Base-by-base conservation (phyloP, 2,113 vertebrate species). In the Galemys pyrenaicus region DNA sequence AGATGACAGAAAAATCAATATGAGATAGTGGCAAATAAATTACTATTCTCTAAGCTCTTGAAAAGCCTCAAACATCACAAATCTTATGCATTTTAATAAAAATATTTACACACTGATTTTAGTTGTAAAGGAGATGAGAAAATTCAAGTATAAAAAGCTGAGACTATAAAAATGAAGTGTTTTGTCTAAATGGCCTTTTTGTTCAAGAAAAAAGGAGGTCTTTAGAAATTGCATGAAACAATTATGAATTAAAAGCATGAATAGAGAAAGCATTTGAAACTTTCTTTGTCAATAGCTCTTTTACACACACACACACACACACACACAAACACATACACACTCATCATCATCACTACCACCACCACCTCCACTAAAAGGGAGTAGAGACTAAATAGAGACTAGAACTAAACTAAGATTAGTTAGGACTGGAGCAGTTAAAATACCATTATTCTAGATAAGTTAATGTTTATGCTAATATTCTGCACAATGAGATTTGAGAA, bases 1-100 rank as follows among this genome's bases (percentile, higher is more conserved):
- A 0, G 0, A 86, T 58, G 84, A 96, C 79, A 85, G 73, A 94
- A 96, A 96, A 96, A 97, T 97, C 95, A 94, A 94, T 97, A 89
- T 79, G 15, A 82, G 39, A 84, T 71, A 84, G 75, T 68, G 96
- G 91, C 65, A 96, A 95, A 94, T 94, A 97, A 96, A 97, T 60
- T 51, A 30, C 78, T 91, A 68, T 79, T 97, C 70, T 97, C 78
- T 92, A 73, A 87, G 77, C 78, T 75, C 67, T 97, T 91, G 74
- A 93, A 97, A 96, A 56, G 22, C 44, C 85, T 87, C 90, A 85
- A 65, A 81, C 10, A 64, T 51, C 9, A 49, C 28, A 90, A 51
- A 51, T 60, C 32, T 32, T 70, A 41, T 91, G 35, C 62, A 78
- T 78, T 92, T 84, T 89, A 89, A 75, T 89, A 80, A 58, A 89